These are phyloP conservation scores for Argyrosomus regius DNA, from an alignment of 2,797 vertebrate genomes.

Conservation along the genomic window DNA sequence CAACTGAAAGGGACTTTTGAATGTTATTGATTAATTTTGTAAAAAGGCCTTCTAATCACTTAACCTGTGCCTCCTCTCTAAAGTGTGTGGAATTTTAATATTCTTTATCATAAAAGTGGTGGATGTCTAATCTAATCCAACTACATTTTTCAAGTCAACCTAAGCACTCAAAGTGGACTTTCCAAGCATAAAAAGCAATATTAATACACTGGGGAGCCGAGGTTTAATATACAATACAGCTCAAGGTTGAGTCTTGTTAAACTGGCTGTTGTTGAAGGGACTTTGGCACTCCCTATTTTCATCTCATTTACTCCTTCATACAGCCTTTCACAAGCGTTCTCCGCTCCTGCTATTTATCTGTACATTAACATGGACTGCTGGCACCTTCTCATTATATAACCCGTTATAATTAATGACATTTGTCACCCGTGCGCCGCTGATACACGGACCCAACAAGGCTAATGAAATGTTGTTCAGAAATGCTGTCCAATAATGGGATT, in stretches of 20 bases:
- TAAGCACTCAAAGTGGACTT: background rate
- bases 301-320: constrained; percentile 5
- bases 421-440: constrained; percentile 43
- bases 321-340: constrained; percentile 22
- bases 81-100: background rate
- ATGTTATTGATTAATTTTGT: background rate
- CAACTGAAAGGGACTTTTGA: constrained; percentile 8
- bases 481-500: constrained; percentile 49
- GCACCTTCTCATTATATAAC: constrained; percentile 23
- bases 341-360: constrained; percentile 15
- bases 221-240: constrained; percentile 14
- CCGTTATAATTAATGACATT: constrained; percentile 54
- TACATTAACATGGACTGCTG: constrained; percentile 25
- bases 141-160: background rate
- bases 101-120: background rate
- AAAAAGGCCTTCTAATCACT: background rate
- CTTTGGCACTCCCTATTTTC: constrained; percentile 28
- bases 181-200: background rate
- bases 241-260: constrained; percentile 30
- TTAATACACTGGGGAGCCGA: background rate
- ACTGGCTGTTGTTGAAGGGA: background rate
- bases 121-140: background rate
- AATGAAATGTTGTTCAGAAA: constrained; percentile 58
- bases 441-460: constrained; percentile 37
- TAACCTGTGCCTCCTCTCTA: background rate